Evolutionary conservation across 2,113 vertebrate genomes (phyloP), one percentile per base, ranked within the genome.

Genomic region (Hemiscyllium ocellatum): DNA sequence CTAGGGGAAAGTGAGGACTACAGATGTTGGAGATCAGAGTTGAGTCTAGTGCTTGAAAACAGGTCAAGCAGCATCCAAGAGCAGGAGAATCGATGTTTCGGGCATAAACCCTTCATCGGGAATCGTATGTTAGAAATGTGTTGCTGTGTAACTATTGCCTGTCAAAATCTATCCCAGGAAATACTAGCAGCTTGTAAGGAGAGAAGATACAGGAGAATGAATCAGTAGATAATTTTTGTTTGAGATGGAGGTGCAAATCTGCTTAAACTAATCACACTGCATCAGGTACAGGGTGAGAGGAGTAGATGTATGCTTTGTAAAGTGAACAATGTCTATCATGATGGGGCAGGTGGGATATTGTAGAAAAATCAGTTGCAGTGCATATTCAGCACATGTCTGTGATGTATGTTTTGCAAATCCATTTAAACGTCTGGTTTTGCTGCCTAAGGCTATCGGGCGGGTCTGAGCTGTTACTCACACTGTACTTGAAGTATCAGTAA

Each of bases 341-440:
- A n/a, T 29, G 19, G 33, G 72, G 56, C 61, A n/a, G 76, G 76
- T 65, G 56, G 33, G 29, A 56, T 87, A 1, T 91, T 29, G 24
- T 5, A 61, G 52, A 12, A 56, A 26, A 66, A 91, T 61, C 78
- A 65, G 33, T 19, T 91, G 89, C 89, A 91, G 56, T 93, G 33
- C 33, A 42, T 68, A 68, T 93, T 93, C 89, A 93, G 89, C 89
- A 83, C 37, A n/a, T 93, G 89, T 66, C 33, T 68, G n/a, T 33
- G 66, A 66, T 37, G 68, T 93, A 22, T 68, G n/a, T 87, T 90
- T 93, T n/a, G 66, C 61, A 56, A 90, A 17, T 90, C 52, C 26
- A 90, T 65, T 66, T 66, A 93, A 66, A 66, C 33, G 37, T 50
- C 29, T 61, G 37, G 37, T 47, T 42, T 83, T 91, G 87, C 56